These are phyloP conservation scores for Chamaetylas fuelleborni DNA, from an alignment of 2,113 vertebrate genomes.

Conservation along the genomic window DNA sequence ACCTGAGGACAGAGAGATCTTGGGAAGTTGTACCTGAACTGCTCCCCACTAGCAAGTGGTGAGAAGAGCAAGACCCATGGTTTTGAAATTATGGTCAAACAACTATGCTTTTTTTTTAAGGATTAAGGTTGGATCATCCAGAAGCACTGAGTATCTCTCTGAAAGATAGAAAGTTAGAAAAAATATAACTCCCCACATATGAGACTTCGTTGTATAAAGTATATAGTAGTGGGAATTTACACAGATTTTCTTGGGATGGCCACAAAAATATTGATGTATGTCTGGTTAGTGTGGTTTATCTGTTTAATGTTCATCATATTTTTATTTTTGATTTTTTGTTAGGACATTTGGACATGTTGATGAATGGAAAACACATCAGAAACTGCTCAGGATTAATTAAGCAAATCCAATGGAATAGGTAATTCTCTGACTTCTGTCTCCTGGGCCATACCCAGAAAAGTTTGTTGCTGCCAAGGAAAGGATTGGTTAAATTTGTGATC, in stretches of 20 bases:
- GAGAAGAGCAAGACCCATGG: background rate
- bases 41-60: fast-evolving
- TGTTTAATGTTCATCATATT: background rate
- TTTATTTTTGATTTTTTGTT: background rate
- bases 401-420: background rate
- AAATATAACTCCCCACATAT: background rate
- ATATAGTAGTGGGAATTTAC: background rate
- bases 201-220: background rate
- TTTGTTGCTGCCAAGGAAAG: background rate
- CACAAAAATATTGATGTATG: background rate
- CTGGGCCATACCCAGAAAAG: background rate
- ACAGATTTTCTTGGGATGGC: background rate
- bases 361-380: background rate
- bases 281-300: background rate
- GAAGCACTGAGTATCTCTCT: background rate
- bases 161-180: background rate
- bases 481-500: background rate
- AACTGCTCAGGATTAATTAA: background rate
- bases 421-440: background rate
- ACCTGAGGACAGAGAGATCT: background rate
- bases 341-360: background rate
- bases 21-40: background rate
- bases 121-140: background rate
- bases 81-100: background rate
- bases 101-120: fast-evolving